These are phyloP conservation scores for Campaea margaritaria DNA, from an alignment of 2,888 invertebrate species.

Conservation along the genomic window DNA sequence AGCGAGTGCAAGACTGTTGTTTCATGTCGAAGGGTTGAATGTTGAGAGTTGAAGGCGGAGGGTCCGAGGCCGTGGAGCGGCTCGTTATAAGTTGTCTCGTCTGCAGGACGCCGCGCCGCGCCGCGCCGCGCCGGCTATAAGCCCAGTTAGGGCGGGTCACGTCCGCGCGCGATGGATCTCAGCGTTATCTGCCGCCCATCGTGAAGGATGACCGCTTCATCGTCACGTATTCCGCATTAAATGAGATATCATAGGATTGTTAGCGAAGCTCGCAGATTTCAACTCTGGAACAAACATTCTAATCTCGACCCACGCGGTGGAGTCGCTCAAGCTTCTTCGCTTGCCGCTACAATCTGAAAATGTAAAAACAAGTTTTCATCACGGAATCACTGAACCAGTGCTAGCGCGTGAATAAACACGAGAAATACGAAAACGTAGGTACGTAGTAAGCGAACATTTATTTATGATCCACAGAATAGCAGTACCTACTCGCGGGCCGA, in stretches of 20 bases:
- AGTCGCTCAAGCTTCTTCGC: neutral
- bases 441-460: neutral
- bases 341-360: neutral
- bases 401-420: slow-evolving; percentile 1
- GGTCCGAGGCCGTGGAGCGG: neutral
- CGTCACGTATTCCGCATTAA: slow-evolving; percentile 34
- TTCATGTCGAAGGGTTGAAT: neutral
- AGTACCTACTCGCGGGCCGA: neutral
- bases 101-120: too few species aligned
- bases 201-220: slow-evolving; percentile 24
- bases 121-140: slow-evolving; percentile 25
- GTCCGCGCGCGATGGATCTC: slow-evolving; percentile 30
- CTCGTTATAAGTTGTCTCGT: slow-evolving; percentile 21
- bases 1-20: neutral
- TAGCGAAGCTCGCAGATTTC: neutral
- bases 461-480: neutral
- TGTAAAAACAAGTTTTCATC: slow-evolving; percentile 10
- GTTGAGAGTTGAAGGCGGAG: neutral
- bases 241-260: slow-evolving; percentile 13
- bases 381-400: slow-evolving; percentile 6
- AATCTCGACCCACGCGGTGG: neutral
- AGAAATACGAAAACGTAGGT: neutral
- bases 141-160: slow-evolving; percentile 38
- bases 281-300: neutral
- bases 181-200: slow-evolving; percentile 17